These are phyloP conservation scores for Amphiprion ocellaris DNA, from an alignment of 2,113 vertebrate species.

Conservation along the genomic window DNA sequence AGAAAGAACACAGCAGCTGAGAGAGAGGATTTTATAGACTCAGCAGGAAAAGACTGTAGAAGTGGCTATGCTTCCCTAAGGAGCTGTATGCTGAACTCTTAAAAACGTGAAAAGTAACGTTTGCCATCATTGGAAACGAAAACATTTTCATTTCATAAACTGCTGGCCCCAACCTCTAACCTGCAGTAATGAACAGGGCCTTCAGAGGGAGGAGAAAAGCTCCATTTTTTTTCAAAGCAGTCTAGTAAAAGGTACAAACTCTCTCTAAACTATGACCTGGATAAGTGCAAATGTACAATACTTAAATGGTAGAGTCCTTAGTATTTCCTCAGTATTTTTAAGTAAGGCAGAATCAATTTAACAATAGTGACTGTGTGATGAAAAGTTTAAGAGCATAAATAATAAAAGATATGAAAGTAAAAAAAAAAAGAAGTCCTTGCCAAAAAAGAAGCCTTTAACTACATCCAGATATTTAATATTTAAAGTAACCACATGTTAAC, in stretches of 20 bases:
- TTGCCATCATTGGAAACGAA: conserved; percentile 58
- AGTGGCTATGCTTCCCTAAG: conserved; percentile 42
- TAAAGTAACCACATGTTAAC: not conserved
- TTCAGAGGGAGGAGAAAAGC: conserved; percentile 23
- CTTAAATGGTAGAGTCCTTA: conserved; percentile 5
- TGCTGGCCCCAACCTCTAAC: conserved; percentile 54
- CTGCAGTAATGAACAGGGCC: conserved; percentile 20
- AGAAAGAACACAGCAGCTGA: conserved; percentile 16
- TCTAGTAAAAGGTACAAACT: conserved; percentile 7
- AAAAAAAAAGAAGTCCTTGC: not conserved
- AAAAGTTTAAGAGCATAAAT: conserved; percentile 8
- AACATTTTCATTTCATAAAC: conserved; percentile 72
- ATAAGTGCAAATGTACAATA: not conserved
- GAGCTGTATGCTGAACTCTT: conserved; percentile 43
- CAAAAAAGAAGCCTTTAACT: not conserved
- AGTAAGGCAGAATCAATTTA: not conserved
- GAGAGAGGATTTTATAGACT: conserved; percentile 51
- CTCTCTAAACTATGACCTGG: not conserved
- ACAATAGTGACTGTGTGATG: not conserved
- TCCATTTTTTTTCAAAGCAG: not conserved
- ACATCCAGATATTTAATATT: conserved; percentile 10
- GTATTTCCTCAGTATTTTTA: conserved; percentile 4
- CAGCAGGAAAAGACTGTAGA: conserved; percentile 41
- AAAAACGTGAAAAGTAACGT: conserved; percentile 44
- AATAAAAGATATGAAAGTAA: not conserved